Evolutionary conservation across 2,797 vertebrate species (phyloP).

Genomic region (Onychomys leucogaster): DNA sequence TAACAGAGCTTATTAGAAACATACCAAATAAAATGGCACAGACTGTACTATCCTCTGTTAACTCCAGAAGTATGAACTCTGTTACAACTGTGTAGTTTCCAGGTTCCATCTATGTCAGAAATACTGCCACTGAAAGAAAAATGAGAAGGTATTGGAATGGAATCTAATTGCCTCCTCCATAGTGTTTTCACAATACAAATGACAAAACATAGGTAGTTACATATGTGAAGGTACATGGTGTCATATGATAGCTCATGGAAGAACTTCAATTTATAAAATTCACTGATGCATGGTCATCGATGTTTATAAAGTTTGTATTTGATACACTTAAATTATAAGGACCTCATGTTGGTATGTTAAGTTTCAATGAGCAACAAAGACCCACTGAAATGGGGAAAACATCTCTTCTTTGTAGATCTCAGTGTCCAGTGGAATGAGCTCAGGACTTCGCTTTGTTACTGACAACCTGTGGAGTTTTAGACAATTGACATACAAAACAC

Average conservation of each 20-base stretch:
- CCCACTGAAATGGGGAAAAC: neutral
- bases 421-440: neutral
- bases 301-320: neutral
- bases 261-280: neutral
- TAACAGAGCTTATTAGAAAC: conserved; percentile 68
- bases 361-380: neutral
- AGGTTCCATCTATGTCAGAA: conserved; percentile 32
- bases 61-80: conserved; percentile 76
- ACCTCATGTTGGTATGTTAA: neutral
- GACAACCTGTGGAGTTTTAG: neutral
- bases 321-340: neutral
- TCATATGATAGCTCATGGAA: neutral
- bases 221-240: neutral
- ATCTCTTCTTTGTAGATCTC: neutral
- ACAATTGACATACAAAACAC: neutral
- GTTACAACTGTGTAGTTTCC: conserved; percentile 58
- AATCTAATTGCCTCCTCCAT: neutral
- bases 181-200: neutral
- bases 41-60: conserved; percentile 61
- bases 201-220: neutral
- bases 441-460: neutral
- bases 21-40: conserved; percentile 67
- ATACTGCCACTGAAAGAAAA: conserved; percentile 47
- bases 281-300: neutral
- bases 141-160: neutral